Conservation (phyloP, 2,113 vertebrate genomes). For the Eretmochelys imbricata region DNA sequence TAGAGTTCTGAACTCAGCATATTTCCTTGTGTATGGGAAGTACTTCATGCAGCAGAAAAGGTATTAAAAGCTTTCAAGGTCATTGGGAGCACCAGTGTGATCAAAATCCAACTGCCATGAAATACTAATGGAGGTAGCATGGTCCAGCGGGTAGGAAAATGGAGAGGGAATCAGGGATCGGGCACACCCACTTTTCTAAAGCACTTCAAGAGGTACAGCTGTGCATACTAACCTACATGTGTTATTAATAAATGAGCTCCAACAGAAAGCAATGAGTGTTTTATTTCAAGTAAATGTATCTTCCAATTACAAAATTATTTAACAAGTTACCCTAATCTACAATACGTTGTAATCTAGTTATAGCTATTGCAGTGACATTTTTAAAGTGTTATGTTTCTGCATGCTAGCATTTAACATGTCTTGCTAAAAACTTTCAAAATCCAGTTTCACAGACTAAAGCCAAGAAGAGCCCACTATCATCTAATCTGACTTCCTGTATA, state of each 20-base stretch:
- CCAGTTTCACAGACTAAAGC: not conserved
- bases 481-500: not conserved
- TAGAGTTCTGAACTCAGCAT: not conserved
- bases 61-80: not conserved
- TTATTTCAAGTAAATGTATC: not conserved
- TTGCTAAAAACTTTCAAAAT: not conserved
- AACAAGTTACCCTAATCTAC: not conserved
- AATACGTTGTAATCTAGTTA: not conserved
- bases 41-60: not conserved
- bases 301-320: not conserved
- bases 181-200: not conserved
- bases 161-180: not conserved
- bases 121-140: not conserved
- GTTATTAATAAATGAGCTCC: not conserved
- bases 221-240: not conserved
- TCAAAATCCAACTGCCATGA: not conserved
- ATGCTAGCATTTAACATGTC: not conserved
- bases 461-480: not conserved
- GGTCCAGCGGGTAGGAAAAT: not conserved
- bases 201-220: accelerated
- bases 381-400: not conserved
- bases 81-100: not conserved
- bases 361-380: not conserved
- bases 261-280: not conserved
- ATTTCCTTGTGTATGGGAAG: not conserved